phyloP scores from a whole-genome alignment of 2,113 vertebrate genomes.

The Elachura formosa region DNA sequence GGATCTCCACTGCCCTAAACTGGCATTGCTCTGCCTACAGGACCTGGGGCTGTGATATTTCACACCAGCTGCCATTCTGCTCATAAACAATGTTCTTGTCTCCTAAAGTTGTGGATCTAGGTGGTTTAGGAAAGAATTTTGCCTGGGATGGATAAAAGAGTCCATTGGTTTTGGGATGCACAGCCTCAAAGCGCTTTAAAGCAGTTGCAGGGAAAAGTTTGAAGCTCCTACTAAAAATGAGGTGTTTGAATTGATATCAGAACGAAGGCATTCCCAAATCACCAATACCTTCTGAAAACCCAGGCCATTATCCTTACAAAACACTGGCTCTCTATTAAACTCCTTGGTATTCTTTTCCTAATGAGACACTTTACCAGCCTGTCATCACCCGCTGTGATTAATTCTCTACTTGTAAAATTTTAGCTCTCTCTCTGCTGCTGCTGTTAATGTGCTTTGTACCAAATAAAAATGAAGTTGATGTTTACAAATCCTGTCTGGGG shows the following conservation, averaged over 20 bases:
- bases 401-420: slow-evolving; percentile 66
- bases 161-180: not conserved
- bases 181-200: not conserved
- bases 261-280: slow-evolving; percentile 13
- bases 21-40: not conserved
- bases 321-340: slow-evolving; percentile 44
- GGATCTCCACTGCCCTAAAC: not conserved
- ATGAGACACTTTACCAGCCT: slow-evolving; percentile 62
- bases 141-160: not conserved
- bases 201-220: not conserved
- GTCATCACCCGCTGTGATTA: slow-evolving; percentile 67
- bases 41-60: not conserved
- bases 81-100: not conserved
- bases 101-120: not conserved
- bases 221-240: not conserved
- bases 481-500: slow-evolving; percentile 52
- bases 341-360: slow-evolving; percentile 66
- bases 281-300: slow-evolving; percentile 12
- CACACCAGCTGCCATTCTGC: not conserved
- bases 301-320: slow-evolving; percentile 23
- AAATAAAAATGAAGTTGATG: slow-evolving; percentile 59
- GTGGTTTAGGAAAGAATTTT: not conserved
- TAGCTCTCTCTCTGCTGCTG: slow-evolving; percentile 46
- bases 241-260: not conserved
- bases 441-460: slow-evolving; percentile 55